These are phyloP conservation scores for Salarias fasciatus DNA, from an alignment of 2,797 vertebrate species.

Conservation along the genomic window DNA sequence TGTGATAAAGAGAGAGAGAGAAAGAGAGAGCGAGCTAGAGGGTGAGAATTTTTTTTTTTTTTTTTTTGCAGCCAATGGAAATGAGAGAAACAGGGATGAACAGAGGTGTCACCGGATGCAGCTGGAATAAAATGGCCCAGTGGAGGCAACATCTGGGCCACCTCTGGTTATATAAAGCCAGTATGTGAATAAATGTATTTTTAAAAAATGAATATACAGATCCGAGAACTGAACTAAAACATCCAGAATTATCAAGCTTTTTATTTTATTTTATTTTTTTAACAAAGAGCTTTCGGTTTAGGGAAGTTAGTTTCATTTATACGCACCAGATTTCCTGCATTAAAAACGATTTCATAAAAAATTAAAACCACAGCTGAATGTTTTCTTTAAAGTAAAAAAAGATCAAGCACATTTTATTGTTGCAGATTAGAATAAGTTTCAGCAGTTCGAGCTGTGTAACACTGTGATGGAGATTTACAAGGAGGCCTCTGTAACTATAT, in stretches of 20 bases:
- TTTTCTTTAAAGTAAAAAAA: slow-evolving; percentile 42
- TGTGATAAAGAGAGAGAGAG: slow-evolving; percentile 4
- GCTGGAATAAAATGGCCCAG: slow-evolving; percentile 26
- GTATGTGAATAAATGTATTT: too few relatives aligned
- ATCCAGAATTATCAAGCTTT: too few relatives aligned
- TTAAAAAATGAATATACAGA: too few relatives aligned
- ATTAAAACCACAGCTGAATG: background rate
- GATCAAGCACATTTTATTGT: slow-evolving; percentile 27
- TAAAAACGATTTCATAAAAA: too few relatives aligned
- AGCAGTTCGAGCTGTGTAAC: slow-evolving; percentile 87
- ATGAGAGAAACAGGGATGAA: slow-evolving; percentile 44
- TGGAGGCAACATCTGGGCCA: slow-evolving; percentile 3
- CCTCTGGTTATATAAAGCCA: background rate
- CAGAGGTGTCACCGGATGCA: slow-evolving; percentile 39
- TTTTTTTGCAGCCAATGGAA: slow-evolving; percentile 65
- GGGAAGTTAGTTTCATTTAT: too few relatives aligned
- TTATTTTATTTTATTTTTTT: too few relatives aligned
- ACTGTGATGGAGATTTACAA: slow-evolving; percentile 87
- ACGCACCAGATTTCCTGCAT: too few relatives aligned
- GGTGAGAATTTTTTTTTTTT: slow-evolving; percentile 12
- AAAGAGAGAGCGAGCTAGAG: slow-evolving; percentile 10
- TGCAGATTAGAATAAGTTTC: slow-evolving; percentile 39
- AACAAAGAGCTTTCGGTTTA: too few relatives aligned
- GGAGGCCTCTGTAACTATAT: too few relatives aligned
- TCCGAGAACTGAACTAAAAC: too few relatives aligned